Percentiles rank a stretch among this genome's conserved stretches.
These are phyloP conservation scores for Micrastur ruficollis DNA, from an alignment of 2,797 vertebrate genomes.

Conservation along the genomic window DNA sequence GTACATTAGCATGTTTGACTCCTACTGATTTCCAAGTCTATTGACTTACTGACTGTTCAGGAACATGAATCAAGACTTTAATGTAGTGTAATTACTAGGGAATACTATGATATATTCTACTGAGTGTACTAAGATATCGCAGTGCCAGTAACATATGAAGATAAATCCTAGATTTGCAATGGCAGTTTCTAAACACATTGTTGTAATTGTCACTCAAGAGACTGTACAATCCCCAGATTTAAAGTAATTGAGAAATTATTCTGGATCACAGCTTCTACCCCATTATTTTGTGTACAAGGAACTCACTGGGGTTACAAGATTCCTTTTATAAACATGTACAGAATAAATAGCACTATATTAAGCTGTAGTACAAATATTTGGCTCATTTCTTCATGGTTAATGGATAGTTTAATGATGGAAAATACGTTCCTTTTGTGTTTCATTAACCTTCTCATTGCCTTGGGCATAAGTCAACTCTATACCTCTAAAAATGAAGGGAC, in stretches of 20 bases:
- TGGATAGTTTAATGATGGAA: conserved; percentile 8
- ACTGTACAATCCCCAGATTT: not conserved
- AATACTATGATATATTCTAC: not conserved
- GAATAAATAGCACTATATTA: not conserved
- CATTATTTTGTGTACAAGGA: not conserved
- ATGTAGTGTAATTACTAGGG: not conserved
- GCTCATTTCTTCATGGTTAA: conserved; percentile 3
- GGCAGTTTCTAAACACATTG: not conserved
- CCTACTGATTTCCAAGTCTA: not conserved
- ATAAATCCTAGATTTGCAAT: not conserved
- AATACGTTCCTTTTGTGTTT: conserved; percentile 32
- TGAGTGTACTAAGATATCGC: not conserved
- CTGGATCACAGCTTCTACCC: not conserved
- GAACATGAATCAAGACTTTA: not conserved
- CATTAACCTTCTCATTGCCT: conserved; percentile 25
- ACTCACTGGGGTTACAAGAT: not conserved
- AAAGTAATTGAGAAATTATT: not conserved
- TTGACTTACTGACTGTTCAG: not conserved
- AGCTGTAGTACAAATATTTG: conserved; percentile 20
- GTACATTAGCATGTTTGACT: not conserved
- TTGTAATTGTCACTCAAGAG: not conserved
- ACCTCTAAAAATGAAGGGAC: not conserved
- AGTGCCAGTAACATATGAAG: not conserved
- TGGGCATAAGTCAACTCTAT: not conserved
- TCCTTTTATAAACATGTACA: not conserved